These are phyloP conservation scores for Conus ventricosus DNA, from an alignment of 1,140 invertebrate genomes.

Conservation along the genomic window DNA sequence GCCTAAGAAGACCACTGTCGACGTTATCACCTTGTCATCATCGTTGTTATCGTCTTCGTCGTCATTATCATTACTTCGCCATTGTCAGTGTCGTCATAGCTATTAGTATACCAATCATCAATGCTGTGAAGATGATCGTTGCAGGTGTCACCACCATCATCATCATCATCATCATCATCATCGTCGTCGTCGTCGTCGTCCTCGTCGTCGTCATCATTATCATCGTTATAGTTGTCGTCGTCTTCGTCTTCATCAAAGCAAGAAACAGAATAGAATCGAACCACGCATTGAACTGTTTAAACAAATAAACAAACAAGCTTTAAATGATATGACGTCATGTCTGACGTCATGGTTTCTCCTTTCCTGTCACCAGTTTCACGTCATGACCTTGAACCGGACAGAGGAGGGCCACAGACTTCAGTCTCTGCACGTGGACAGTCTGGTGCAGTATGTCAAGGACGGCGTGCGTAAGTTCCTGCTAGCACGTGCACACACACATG, in stretches of 20 bases:
- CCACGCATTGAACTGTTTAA: not conserved
- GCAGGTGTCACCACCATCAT: not conserved
- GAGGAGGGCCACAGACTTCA: slow-evolving; percentile 32
- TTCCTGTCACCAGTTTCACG: slow-evolving; percentile 8
- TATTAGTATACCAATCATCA: not conserved
- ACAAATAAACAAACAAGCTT: not conserved
- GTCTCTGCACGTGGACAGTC: slow-evolving; percentile 26
- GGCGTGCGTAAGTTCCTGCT: slow-evolving; percentile 4
- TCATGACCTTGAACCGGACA: slow-evolving; percentile 28
- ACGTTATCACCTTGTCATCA: no score
- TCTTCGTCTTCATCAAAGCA: not conserved
- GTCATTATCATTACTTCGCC: not conserved
- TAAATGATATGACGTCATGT: not conserved
- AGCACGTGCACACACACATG: not conserved
- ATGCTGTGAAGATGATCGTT: not conserved
- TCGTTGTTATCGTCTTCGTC: not conserved
- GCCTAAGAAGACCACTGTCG: no score
- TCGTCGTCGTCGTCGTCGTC: not conserved
- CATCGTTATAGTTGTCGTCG: no score
- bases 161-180: slow-evolving; percentile 1
- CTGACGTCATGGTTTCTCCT: not conserved
- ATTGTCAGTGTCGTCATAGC: not conserved
- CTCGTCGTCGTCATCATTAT: not conserved
- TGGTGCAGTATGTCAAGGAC: slow-evolving; percentile 33
- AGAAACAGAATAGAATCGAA: not conserved